These are phyloP conservation scores for Cheilosia urbana DNA, from an alignment of 2,888 invertebrate genomes.

Conservation along the genomic window DNA sequence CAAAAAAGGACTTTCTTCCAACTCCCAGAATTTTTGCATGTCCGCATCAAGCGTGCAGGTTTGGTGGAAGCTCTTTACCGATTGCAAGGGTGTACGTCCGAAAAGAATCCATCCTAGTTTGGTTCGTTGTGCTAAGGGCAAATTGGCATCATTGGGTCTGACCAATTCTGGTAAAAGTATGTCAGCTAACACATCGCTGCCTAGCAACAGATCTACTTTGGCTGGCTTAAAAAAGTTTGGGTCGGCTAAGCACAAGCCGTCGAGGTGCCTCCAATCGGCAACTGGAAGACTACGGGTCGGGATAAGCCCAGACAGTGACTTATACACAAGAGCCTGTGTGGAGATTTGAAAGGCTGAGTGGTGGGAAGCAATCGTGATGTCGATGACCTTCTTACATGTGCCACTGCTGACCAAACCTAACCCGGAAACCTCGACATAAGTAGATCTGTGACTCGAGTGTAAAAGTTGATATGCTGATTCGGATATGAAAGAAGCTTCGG, in stretches of 20 bases:
- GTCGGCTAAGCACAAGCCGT: constrained; percentile 21
- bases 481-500: constrained; percentile 14
- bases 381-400: constrained; percentile 22
- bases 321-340: constrained; percentile 16
- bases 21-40: constrained; percentile 6
- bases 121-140: constrained; percentile 8
- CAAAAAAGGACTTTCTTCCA: not conserved
- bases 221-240: constrained; percentile 14
- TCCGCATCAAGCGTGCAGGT: not conserved
- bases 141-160: not conserved
- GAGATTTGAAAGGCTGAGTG: not conserved
- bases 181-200: too few species aligned
- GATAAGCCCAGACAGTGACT: constrained; percentile 34
- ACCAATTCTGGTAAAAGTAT: constrained; percentile 18
- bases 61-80: constrained; percentile 6
- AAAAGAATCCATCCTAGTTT: constrained; percentile 19
- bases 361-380: not conserved
- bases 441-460: not conserved
- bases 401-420: constrained; percentile 28
- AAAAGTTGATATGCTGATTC: not conserved
- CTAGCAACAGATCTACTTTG: too few species aligned
- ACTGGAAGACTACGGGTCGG: constrained; percentile 12
- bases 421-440: constrained; percentile 21
- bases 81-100: constrained; percentile 4
- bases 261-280: constrained; percentile 16